Conservation (phyloP, 2,888 invertebrate genomes). For the Chydorus sphaericus region DNA sequence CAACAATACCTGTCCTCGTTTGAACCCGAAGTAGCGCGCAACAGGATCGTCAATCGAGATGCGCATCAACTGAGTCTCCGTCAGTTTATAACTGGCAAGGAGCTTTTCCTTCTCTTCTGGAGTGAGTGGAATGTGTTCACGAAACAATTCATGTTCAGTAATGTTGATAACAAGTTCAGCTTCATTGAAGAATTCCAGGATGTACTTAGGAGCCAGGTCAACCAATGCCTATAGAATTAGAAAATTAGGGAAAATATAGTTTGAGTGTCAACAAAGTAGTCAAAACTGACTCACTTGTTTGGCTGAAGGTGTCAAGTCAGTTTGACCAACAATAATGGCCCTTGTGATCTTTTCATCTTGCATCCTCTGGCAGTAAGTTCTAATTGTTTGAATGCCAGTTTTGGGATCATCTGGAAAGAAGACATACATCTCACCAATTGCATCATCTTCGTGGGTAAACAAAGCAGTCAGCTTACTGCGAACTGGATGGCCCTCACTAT, state of each 20-base stretch:
- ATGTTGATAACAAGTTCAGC: slow-evolving; percentile 94
- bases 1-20: slow-evolving; percentile 72
- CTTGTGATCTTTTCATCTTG: slow-evolving; percentile 97
- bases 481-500: slow-evolving; percentile 79
- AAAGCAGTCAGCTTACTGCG: slow-evolving; percentile 88
- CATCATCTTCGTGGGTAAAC: slow-evolving; percentile 98
- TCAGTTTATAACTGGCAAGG: slow-evolving; percentile 87
- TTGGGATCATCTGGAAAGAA: slow-evolving; percentile 99
- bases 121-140: slow-evolving; percentile 96
- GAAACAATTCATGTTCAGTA: slow-evolving; percentile 94
- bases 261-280: neutral
- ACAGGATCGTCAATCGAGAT: slow-evolving; percentile 98
- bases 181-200: slow-evolving; percentile 86
- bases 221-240: slow-evolving; percentile 63
- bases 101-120: slow-evolving; percentile 95
- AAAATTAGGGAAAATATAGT: neutral
- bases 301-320: slow-evolving; percentile 98
- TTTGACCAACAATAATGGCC: slow-evolving; percentile 95
- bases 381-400: slow-evolving; percentile 97
- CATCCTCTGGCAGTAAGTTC: slow-evolving; percentile 97
- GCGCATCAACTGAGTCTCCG: slow-evolving; percentile 96
- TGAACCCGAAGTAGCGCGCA: slow-evolving; percentile 93
- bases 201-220: slow-evolving; percentile 99
- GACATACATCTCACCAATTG: slow-evolving; percentile 98
- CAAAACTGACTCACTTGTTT: slow-evolving; percentile 42